Evolutionary conservation across 2,797 vertebrate species (phyloP).

Genomic region (Trachurus trachurus): DNA sequence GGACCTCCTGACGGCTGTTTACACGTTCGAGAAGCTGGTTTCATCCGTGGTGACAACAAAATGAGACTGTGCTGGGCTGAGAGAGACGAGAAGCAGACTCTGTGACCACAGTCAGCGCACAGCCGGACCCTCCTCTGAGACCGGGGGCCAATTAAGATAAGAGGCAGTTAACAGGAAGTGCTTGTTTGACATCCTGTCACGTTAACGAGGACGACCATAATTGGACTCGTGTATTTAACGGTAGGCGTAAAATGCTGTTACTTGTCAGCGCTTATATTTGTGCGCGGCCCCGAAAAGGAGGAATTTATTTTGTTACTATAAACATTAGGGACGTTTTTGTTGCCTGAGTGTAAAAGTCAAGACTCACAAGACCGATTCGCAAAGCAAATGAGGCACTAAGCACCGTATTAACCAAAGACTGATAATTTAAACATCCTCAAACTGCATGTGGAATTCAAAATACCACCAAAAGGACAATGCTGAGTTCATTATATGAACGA

Average conservation of each 20-base stretch:
- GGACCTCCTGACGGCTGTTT: conserved; percentile 27
- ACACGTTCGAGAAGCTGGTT: conserved; percentile 39
- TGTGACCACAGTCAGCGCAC: conserved; percentile 60
- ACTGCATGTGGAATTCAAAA: conserved; percentile 6
- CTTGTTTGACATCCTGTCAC: conserved; percentile 88
- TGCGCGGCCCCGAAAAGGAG: conserved; percentile 17
- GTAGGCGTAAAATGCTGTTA: conserved; percentile 75
- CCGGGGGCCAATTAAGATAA: conserved; percentile 86
- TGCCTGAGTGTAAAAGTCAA: conserved; percentile 34
- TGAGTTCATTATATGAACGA: conserved; percentile 1
- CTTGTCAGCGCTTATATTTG: conserved; percentile 53
- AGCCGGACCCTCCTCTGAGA: conserved; percentile 81
- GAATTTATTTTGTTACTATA: conserved; percentile 33
- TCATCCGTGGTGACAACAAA: conserved; percentile 64
- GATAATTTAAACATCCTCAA: neutral
- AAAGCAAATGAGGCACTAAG: conserved; percentile 39
- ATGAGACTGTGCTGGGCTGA: conserved; percentile 56
- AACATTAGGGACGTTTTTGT: conserved; percentile 35
- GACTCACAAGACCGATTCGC: conserved; percentile 34
- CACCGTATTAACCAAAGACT: conserved; percentile 5
- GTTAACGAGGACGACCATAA: conserved; percentile 83
- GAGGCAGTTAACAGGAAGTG: conserved; percentile 88
- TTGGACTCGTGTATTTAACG: conserved; percentile 77
- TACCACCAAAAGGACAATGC: neutral
- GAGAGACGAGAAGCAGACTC: conserved; percentile 80